Conservation (phyloP, 2,797 vertebrate species). For the Schizothorax lantsangensis region DNA sequence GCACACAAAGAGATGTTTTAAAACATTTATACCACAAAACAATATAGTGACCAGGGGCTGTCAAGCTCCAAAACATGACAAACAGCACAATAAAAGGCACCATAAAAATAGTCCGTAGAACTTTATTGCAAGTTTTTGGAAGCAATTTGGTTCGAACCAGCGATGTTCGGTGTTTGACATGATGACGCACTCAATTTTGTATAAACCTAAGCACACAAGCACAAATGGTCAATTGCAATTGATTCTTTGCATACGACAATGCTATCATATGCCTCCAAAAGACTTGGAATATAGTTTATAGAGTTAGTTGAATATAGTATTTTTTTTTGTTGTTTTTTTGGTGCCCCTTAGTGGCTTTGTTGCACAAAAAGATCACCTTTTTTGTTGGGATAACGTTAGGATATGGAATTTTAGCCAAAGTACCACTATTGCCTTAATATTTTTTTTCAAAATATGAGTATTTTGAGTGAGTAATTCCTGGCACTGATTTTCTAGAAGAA, state of each 20-base stretch:
- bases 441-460: too few species aligned
- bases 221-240: not conserved
- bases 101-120: not conserved
- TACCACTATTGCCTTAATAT: not conserved
- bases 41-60: not conserved
- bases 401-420: not conserved
- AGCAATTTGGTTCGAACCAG: not conserved
- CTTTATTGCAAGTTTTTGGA: not conserved
- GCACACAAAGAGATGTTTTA: not conserved
- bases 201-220: not conserved
- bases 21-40: not conserved
- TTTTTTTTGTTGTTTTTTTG: not conserved
- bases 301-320: not conserved
- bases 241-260: not conserved
- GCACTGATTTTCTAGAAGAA: not conserved
- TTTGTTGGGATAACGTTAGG: not conserved
- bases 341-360: not conserved
- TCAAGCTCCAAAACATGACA: constrained; percentile 3
- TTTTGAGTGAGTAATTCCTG: constrained; percentile 2
- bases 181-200: not conserved
- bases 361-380: not conserved
- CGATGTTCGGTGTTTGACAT: not conserved
- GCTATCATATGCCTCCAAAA: not conserved
- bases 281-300: not conserved
- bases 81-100: not conserved